Conservation (phyloP, 2,888 invertebrate species). For the Tenthredo mesomela region DNA sequence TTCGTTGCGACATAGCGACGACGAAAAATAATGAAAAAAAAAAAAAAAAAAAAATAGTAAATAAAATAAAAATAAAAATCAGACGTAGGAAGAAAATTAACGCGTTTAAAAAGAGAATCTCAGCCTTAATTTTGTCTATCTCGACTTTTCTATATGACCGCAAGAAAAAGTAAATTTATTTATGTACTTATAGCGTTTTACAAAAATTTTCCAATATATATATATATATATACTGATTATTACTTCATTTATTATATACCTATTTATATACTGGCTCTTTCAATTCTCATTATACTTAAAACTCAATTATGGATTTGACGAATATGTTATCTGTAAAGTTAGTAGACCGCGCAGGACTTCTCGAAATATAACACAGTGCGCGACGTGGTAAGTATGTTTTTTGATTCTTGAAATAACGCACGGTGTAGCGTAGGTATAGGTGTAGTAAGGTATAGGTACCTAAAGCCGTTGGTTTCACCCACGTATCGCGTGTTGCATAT, state of each 20-base stretch:
- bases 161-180: too few species aligned
- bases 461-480: background rate
- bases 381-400: background rate
- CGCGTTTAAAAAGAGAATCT: background rate
- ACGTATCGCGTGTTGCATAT: too few species aligned
- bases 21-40: background rate
- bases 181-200: too few species aligned
- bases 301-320: background rate
- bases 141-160: background rate
- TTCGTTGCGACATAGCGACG: background rate
- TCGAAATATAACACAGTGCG: slow-evolving; percentile 26
- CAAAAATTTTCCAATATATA: too few species aligned
- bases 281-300: background rate
- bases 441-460: background rate
- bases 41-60: background rate
- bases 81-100: background rate
- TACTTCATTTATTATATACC: background rate
- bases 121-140: background rate
- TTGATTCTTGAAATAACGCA: slow-evolving; percentile 47
- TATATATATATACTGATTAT: too few species aligned
- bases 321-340: slow-evolving; percentile 37
- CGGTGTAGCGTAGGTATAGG: background rate
- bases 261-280: too few species aligned
- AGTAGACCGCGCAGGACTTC: background rate
- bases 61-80: background rate